Evolutionary conservation across 2,797 vertebrate species (phyloP), one percentile per base, ranked within the genome.

Genomic region (Sciurus carolinensis): DNA sequence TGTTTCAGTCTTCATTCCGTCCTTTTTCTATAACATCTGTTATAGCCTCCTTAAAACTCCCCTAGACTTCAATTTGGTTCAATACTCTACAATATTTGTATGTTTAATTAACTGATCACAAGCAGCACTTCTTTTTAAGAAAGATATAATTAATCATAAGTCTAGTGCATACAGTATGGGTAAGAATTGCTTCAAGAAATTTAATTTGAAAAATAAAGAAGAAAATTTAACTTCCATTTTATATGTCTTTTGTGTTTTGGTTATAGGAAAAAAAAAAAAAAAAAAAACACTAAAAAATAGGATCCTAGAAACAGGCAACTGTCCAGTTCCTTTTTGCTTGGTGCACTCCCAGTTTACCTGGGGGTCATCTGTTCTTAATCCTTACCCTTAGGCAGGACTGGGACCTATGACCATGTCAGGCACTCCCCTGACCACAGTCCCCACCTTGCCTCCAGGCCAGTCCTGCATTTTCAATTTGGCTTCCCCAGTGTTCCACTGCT

Each of bases 241-340:
- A 64, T 20, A 18, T 22, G 52, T 54, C 52, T 54, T 54, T 13
- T 94, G 15, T 47, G 47, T 62, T 72, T 91, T 52, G 26, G 39
- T 47, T 81, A 66, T 9, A 67, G 50, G 0, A n/a, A 47, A 30
- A 26, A 9, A 54, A n/a, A 50, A 50, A 50, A n/a, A 30, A n/a
- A 62, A 62, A 42, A n/a, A 24, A 82, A n/a, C 12, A 42, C 2
- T 30, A 22, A 26, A 42, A 79, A 71, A n/a, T 3, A 33, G 83
- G 13, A 50, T 44, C 39, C 5, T 15, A 36, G 5, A 47, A 0
- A 8, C 0, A 42, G 33, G 20, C 8, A 6, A 76, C 6, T 1
- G 47, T 24, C 8, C 42, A 15, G 50, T 30, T 57, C 47, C 8
- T 0, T 14, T 72, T 2, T 13, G 22, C 20, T 42, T 42, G 71